Evolutionary conservation across 53 echinoderm and acorn worm species (phyloP).

Genomic region (Crossaster papposus): DNA sequence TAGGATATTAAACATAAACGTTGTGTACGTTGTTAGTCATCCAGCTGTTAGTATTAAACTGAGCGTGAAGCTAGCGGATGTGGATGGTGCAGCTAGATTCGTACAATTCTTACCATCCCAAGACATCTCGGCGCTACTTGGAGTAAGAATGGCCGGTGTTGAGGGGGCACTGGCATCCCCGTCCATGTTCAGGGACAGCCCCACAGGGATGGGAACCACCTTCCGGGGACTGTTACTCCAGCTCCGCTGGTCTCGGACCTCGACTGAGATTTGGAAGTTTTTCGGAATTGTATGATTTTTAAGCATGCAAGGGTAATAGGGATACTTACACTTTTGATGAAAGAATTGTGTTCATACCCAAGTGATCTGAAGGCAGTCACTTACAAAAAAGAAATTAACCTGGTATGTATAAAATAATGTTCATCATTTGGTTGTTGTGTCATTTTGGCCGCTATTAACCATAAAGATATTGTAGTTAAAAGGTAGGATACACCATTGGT

Average conservation of each 20-base stretch:
- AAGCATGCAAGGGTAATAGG: conserved; percentile 1
- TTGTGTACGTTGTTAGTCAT: not conserved
- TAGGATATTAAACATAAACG: conserved; percentile 1
- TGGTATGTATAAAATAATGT: no score
- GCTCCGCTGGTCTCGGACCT: conserved; percentile 10
- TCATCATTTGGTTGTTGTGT: no score
- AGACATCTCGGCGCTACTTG: conserved; percentile 92
- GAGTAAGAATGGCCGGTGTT: conserved; percentile 77
- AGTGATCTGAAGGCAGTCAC: no score
- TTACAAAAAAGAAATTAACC: no score
- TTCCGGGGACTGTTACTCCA: conserved; percentile 24
- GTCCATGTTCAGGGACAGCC: conserved; percentile 63
- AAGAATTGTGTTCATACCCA: no score
- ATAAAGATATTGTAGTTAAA: no score
- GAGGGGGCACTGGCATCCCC: conserved; percentile 59
- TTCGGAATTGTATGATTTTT: not conserved
- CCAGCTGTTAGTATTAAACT: not conserved
- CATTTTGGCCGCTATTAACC: no score
- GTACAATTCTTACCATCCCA: conserved; percentile 87
- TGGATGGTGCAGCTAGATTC: not conserved
- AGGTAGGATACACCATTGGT: no score
- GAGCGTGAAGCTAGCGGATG: not conserved
- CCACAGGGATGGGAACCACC: conserved; percentile 65
- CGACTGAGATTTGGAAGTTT: conserved; percentile 29
- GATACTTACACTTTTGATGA: no score